Conservation (phyloP, 2,113 vertebrate genomes). For the Cisticola juncidis region DNA sequence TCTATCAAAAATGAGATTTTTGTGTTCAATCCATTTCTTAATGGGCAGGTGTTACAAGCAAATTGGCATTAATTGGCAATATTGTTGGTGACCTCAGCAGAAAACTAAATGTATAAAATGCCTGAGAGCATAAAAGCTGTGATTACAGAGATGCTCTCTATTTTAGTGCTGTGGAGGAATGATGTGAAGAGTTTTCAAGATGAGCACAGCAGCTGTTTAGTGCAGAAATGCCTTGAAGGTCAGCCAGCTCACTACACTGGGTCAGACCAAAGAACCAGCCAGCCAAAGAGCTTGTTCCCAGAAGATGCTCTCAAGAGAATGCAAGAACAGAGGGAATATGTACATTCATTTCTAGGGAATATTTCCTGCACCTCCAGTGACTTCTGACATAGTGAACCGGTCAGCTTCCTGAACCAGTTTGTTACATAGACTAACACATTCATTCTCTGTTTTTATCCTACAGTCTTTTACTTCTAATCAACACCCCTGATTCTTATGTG, state of each 20-base stretch:
- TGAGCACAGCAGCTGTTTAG: neutral
- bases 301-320: neutral
- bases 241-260: neutral
- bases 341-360: neutral
- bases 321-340: neutral
- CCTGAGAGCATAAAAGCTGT: neutral
- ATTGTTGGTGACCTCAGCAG: neutral
- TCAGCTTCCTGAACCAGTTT: neutral
- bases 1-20: conserved; percentile 10
- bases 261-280: neutral
- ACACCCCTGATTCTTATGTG: neutral
- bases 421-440: neutral
- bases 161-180: neutral
- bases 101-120: neutral
- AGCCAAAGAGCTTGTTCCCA: neutral
- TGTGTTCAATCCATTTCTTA: conserved; percentile 14
- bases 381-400: neutral
- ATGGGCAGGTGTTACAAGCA: conserved; percentile 17
- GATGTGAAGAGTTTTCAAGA: neutral
- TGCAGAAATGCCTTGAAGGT: neutral
- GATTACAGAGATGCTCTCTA: neutral
- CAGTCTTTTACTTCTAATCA: neutral
- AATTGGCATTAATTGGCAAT: neutral
- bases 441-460: neutral
- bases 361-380: neutral